These are phyloP conservation scores for Lutraria lutraria DNA, from an alignment of 2,888 invertebrate genomes.

Conservation along the genomic window DNA sequence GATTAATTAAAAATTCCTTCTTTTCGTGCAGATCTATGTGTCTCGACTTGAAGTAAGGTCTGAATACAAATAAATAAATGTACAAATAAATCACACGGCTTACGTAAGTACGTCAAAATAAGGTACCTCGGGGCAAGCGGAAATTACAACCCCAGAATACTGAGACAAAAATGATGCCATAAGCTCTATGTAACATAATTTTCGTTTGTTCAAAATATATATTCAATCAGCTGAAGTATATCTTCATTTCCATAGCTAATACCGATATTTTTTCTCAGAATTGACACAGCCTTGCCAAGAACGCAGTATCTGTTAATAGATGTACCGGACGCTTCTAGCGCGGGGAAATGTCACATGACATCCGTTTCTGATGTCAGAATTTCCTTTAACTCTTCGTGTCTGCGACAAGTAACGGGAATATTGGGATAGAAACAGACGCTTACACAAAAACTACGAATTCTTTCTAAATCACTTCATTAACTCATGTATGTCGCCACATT, in stretches of 20 bases:
- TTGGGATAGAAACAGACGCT: not conserved
- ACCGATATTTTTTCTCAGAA: conserved; percentile 11
- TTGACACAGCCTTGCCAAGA: conserved; percentile 18
- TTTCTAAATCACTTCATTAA: conserved; percentile 44
- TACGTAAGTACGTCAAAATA: not conserved
- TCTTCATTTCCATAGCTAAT: not conserved
- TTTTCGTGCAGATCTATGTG: not conserved
- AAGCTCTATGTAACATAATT: conserved; percentile 1
- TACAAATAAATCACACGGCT: not conserved
- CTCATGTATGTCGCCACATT: conserved; percentile 35
- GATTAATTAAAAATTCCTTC: too few species aligned
- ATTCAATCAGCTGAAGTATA: not conserved
- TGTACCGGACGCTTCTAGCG: conserved; percentile 40
- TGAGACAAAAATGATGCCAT: not conserved
- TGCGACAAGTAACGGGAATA: conserved; percentile 28
- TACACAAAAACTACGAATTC: conserved; percentile 17
- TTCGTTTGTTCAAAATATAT: conserved; percentile 17
- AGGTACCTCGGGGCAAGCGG: not conserved
- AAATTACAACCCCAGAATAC: not conserved
- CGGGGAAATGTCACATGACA: conserved; percentile 22
- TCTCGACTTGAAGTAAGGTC: not conserved
- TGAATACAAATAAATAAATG: not conserved
- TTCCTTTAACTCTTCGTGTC: conserved; percentile 37
- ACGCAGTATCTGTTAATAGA: conserved; percentile 15
- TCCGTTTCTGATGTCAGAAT: conserved; percentile 45